Conservation (phyloP, 2,888 invertebrate species). For the Drosophila cyrtoloma region DNA sequence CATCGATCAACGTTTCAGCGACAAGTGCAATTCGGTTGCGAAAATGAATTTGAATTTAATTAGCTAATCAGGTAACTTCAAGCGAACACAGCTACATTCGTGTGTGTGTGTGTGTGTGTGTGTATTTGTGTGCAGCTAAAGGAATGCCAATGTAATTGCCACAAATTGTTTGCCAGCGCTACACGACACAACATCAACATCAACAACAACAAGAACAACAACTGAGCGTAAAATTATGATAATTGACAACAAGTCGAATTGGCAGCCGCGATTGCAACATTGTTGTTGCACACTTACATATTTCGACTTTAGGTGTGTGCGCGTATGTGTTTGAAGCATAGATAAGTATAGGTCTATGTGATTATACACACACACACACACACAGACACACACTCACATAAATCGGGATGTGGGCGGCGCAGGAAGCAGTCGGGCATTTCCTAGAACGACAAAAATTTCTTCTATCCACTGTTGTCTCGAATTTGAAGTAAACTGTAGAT, state of each 20-base stretch:
- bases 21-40: slow-evolving; percentile 55
- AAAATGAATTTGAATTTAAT: slow-evolving; percentile 60
- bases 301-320: slow-evolving; percentile 7
- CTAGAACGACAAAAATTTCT: slow-evolving; percentile 15
- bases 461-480: neutral
- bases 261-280: slow-evolving; percentile 50
- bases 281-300: slow-evolving; percentile 21
- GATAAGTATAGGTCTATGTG: slow-evolving; percentile 30
- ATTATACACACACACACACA: neutral
- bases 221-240: slow-evolving; percentile 56
- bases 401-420: slow-evolving; percentile 50
- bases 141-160: slow-evolving; percentile 65
- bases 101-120: slow-evolving; percentile 10
- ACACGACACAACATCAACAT: slow-evolving; percentile 30
- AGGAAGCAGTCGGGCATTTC: slow-evolving; percentile 47
- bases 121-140: slow-evolving; percentile 22
- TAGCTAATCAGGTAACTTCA: slow-evolving; percentile 45
- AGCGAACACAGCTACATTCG: slow-evolving; percentile 14
- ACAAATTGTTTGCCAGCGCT: slow-evolving; percentile 51
- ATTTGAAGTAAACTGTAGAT: neutral
- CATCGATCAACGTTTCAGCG: slow-evolving; percentile 28
- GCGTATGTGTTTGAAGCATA: slow-evolving; percentile 1
- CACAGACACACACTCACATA: neutral
- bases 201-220: slow-evolving; percentile 19
- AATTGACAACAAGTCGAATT: slow-evolving; percentile 60